Evolutionary conservation across 1,140 invertebrate genomes (phyloP).

Genomic region (Drosophila busckii): DNA sequence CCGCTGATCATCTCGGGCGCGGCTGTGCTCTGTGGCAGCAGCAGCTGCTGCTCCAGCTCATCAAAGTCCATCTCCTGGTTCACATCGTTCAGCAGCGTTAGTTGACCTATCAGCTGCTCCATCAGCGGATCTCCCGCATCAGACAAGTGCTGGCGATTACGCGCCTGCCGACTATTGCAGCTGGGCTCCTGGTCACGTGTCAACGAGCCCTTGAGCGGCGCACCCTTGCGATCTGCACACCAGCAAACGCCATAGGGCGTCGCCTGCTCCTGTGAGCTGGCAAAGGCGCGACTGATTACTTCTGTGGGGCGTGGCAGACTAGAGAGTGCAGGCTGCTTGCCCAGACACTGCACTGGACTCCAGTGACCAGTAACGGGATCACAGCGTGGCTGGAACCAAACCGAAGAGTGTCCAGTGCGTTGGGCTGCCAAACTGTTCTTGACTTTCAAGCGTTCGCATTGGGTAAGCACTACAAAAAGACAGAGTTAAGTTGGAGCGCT

Average conservation of each 20-base stretch:
- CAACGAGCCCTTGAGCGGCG: slow-evolving; percentile 88
- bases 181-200: slow-evolving; percentile 85
- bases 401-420: slow-evolving; percentile 81
- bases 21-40: slow-evolving; percentile 20
- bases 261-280: slow-evolving; percentile 4
- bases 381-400: slow-evolving; percentile 85
- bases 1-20: slow-evolving; percentile 42
- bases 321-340: slow-evolving; percentile 70
- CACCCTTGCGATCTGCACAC: slow-evolving; percentile 90
- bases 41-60: slow-evolving; percentile 34
- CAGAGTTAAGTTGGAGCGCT: not conserved
- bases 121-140: slow-evolving; percentile 79
- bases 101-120: slow-evolving; percentile 84
- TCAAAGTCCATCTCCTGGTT: slow-evolving; percentile 77
- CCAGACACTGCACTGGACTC: slow-evolving; percentile 89
- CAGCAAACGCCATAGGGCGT: slow-evolving; percentile 85
- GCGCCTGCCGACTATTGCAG: slow-evolving; percentile 88
- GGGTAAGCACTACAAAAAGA: slow-evolving; percentile 82
- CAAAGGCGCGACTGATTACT: slow-evolving; percentile 56
- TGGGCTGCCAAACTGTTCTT: slow-evolving; percentile 87
- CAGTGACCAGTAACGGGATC: slow-evolving; percentile 86
- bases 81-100: slow-evolving; percentile 81
- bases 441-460: slow-evolving; percentile 87
- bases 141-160: slow-evolving; percentile 79
- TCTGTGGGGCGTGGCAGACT: slow-evolving; percentile 17